Evolutionary conservation across 2,113 vertebrate genomes (phyloP).

Genomic region (Gnathonemus echidnorhynchus): DNA sequence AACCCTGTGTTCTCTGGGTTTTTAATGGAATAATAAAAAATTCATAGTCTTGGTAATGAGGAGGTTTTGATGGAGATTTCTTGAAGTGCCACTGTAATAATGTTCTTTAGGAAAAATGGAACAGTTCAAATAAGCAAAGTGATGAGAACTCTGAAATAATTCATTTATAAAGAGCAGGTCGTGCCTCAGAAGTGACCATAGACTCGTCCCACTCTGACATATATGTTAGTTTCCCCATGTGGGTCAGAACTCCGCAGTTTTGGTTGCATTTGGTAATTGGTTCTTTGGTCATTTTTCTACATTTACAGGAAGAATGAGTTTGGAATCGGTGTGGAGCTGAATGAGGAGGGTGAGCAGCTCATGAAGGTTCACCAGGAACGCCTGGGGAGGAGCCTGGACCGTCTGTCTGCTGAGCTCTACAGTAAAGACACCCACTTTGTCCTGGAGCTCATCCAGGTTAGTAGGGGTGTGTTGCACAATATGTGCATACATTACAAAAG

Average conservation of each 20-base stretch:
- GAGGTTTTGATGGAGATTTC: background rate
- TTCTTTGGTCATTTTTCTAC: background rate
- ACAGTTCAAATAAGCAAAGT: background rate
- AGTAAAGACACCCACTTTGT: conserved; percentile 76
- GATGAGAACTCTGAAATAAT: background rate
- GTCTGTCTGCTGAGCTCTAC: conserved; percentile 68
- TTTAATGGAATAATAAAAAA: conserved; percentile 9
- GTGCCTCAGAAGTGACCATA: background rate
- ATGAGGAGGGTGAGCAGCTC: conserved; percentile 53
- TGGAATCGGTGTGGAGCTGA: conserved; percentile 63
- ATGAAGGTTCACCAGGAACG: conserved; percentile 61
- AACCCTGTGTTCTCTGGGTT: background rate
- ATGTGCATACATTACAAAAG: background rate
- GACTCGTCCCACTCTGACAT: too few species aligned
- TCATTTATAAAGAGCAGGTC: background rate
- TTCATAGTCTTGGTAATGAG: background rate
- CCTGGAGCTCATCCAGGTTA: conserved; percentile 69
- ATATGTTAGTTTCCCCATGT: background rate
- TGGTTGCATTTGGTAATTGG: background rate
- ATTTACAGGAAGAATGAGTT: conserved; percentile 60
- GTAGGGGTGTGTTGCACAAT: background rate
- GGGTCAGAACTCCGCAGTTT: background rate
- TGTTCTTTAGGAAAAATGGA: background rate
- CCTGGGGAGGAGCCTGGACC: conserved; percentile 65
- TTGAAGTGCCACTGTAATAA: background rate